These are phyloP conservation scores for Trissoscelio sp. DNA, from an alignment of 2,888 invertebrate genomes.

Conservation along the genomic window DNA sequence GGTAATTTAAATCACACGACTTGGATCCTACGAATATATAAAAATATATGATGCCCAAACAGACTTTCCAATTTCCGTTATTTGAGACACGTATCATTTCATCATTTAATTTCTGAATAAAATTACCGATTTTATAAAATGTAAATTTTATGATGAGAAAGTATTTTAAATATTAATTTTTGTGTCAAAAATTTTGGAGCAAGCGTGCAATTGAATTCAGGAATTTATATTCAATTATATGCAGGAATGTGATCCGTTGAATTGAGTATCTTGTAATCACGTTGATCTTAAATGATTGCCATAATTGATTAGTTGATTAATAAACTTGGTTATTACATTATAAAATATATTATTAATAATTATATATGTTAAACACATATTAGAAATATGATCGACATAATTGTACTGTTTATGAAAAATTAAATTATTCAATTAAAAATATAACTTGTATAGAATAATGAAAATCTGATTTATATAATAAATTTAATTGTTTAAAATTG, in stretches of 20 bases:
- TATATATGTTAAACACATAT: too few relatives aligned
- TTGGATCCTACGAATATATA: slow-evolving; percentile 61
- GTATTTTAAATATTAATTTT: slow-evolving; percentile 50
- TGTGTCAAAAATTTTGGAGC: slow-evolving; percentile 34
- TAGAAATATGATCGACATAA: too few relatives aligned
- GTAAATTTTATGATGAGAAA: slow-evolving; percentile 60
- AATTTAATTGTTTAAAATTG: too few relatives aligned
- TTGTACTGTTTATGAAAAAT: too few relatives aligned
- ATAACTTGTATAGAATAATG: too few relatives aligned
- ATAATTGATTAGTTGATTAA: too few relatives aligned
- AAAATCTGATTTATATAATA: too few relatives aligned
- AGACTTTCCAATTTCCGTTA: slow-evolving; percentile 68
- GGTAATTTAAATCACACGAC: slow-evolving; percentile 54
- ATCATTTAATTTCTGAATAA: slow-evolving; percentile 56
- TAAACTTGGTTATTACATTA: too few relatives aligned
- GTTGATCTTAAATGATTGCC: too few relatives aligned
- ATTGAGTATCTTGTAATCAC: background rate
- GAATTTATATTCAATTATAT: slow-evolving; percentile 12
- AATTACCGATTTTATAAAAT: slow-evolving; percentile 46
- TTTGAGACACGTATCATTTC: slow-evolving; percentile 59
- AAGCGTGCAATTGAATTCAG: slow-evolving; percentile 4
- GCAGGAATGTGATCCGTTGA: background rate
- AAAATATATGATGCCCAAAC: slow-evolving; percentile 57
- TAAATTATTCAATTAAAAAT: too few relatives aligned
- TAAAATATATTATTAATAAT: too few relatives aligned